These are phyloP conservation scores for Brienomyrus brachyistius DNA, from an alignment of 2,113 vertebrate species.

Conservation along the genomic window DNA sequence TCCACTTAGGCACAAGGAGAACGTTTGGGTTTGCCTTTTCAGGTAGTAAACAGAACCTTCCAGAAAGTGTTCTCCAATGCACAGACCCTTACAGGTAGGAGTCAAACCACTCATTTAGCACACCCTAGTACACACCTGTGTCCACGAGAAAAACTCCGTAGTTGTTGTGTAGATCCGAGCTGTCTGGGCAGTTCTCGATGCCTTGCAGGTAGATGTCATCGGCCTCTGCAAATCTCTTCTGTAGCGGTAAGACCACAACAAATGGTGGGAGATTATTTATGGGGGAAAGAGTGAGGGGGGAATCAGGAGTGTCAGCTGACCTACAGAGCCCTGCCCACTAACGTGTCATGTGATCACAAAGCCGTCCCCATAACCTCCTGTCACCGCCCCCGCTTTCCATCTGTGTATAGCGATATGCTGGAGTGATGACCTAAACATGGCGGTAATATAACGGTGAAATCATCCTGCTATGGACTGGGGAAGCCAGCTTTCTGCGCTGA, in stretches of 20 bases:
- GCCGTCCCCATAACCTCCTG: background rate
- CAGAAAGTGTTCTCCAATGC: background rate
- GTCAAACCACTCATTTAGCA: background rate
- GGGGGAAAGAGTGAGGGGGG: background rate
- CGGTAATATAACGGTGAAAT: background rate
- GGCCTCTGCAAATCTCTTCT: conserved; percentile 80
- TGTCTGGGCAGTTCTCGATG: conserved; percentile 85
- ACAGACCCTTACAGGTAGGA: background rate
- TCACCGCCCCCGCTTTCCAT: background rate
- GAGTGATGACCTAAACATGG: background rate
- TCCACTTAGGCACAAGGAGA: background rate
- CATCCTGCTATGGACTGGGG: background rate
- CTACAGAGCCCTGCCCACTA: background rate
- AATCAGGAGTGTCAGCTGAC: background rate
- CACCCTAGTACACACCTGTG: conserved; percentile 62
- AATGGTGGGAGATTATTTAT: background rate
- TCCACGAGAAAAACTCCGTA: conserved; percentile 93
- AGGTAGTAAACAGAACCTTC: background rate
- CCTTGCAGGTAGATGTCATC: conserved; percentile 79
- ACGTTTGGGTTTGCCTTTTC: no score
- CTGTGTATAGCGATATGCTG: background rate
- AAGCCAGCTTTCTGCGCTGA: background rate
- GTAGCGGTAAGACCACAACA: background rate
- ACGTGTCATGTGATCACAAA: background rate
- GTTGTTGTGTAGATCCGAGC: conserved; percentile 91